Evolutionary conservation across 2,888 invertebrate genomes (phyloP).

Genomic region (Notocelia uddmanniana): DNA sequence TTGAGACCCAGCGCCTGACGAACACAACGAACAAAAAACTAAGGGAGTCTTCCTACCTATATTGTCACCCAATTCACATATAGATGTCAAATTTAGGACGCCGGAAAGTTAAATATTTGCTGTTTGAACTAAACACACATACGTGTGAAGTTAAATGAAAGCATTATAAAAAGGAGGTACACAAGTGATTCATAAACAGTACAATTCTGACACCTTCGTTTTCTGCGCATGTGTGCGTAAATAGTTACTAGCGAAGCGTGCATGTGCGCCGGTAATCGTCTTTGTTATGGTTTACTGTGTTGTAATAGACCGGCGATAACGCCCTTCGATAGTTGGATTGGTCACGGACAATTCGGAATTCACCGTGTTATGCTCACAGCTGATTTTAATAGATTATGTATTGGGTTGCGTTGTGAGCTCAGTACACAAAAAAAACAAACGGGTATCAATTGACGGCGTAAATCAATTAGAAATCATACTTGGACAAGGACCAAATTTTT

Average conservation of each 20-base stretch:
- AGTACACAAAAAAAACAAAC: no score
- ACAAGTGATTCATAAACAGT: conserved; percentile 17
- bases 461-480: no score
- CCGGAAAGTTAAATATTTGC: no score
- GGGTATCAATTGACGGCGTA: no score
- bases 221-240: conserved; percentile 60
- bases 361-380: conserved; percentile 35
- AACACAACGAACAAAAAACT: no score
- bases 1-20: no score
- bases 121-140: neutral
- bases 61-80: neutral
- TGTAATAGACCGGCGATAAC: conserved; percentile 45
- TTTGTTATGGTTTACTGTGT: conserved; percentile 52
- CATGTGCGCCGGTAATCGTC: conserved; percentile 29
- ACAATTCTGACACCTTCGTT: conserved; percentile 48
- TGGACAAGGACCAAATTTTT: no score
- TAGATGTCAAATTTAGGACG: no score
- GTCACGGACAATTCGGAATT: conserved; percentile 48
- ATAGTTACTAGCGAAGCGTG: conserved; percentile 59
- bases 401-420: neutral
- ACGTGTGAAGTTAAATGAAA: conserved; percentile 1
- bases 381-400: conserved; percentile 3
- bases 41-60: neutral
- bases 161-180: neutral
- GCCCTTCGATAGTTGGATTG: conserved; percentile 47